These are phyloP conservation scores for Ectemnius cavifrons DNA, from an alignment of 2,888 invertebrate genomes.

Conservation along the genomic window DNA sequence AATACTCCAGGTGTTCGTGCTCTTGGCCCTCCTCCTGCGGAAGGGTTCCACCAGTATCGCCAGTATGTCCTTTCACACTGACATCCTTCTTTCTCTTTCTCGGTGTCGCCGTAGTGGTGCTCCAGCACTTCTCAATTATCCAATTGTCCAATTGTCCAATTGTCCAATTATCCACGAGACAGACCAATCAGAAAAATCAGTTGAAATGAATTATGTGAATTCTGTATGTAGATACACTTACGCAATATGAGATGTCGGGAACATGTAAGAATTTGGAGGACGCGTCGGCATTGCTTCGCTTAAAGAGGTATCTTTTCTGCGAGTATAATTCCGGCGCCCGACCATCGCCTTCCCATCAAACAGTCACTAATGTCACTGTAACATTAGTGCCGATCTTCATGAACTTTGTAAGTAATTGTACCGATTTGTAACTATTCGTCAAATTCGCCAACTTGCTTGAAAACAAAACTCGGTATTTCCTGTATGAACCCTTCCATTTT, in stretches of 20 bases:
- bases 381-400: conserved; percentile 81
- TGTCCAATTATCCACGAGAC: too few relatives aligned
- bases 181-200: too few relatives aligned
- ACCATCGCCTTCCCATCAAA: conserved; percentile 80
- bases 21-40: conserved; percentile 29
- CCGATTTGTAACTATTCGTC: neutral
- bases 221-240: too few relatives aligned
- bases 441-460: neutral
- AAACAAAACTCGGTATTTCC: too few relatives aligned
- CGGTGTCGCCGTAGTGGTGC: too few relatives aligned
- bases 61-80: too few relatives aligned
- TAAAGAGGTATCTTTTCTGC: conserved; percentile 81
- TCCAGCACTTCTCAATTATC: too few relatives aligned
- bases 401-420: conserved; percentile 70
- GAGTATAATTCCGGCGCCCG: conserved; percentile 80
- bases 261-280: conserved; percentile 58
- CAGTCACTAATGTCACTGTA: conserved; percentile 80
- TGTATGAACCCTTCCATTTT: neutral
- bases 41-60: neutral
- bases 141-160: too few relatives aligned
- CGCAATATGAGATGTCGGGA: too few relatives aligned
- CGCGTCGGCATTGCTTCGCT: conserved; percentile 62
- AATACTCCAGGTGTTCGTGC: conserved; percentile 38
- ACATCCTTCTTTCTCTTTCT: too few relatives aligned
- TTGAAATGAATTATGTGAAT: too few relatives aligned